Base-by-base conservation (phyloP, 2,113 vertebrate species). In the Synodontis membranacea region DNA sequence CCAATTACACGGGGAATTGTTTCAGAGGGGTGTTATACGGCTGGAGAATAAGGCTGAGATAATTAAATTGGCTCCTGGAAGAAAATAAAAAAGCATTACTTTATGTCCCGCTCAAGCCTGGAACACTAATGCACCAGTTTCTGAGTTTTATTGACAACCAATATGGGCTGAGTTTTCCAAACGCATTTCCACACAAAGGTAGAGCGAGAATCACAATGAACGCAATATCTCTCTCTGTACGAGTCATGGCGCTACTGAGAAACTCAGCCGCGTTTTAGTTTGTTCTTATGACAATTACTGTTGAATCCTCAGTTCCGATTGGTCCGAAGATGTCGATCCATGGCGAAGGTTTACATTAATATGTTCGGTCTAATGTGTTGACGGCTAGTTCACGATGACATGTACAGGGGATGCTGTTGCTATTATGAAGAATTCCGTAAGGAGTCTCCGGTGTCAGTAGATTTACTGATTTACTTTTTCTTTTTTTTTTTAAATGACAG, bases 71-170 rank as follows among this genome's bases (percentile, higher is more conserved):
- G 64, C 19, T 54, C 46, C 42, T 39, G 64, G 21, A 84, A 28
- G 48, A 37, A 72, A 84, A 84, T 83, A 50, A 50, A 68, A 68
- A 83, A 83, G 58, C n/a, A 52, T 70, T 34, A 37, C 42, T 83
- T 54, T 54, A 25, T 83, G 48, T 68, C 46, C 44, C 4, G 25
- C 44, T 76, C 74, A 10, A 70, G 64, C 34, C 62, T 70, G 28
- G 37, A 56, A 31, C 48, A 21, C 75, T 52, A 52, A 52, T 21
- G 46, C 82, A 54, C 66, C 62, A 50, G 34, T 64, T 54, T 42
- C 56, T 42, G 54, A 48, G n/a, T 83, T 83, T 83, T 68, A 83
- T 62, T 79, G 75, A 79, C 48, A 79, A 54, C 46, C 48, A 52
- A 79, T 52, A 34, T 34, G n/a, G 39, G 9, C 42, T 19, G 25